Conservation (phyloP, 2,797 vertebrate species). For the Sphenopsis melanotis region DNA sequence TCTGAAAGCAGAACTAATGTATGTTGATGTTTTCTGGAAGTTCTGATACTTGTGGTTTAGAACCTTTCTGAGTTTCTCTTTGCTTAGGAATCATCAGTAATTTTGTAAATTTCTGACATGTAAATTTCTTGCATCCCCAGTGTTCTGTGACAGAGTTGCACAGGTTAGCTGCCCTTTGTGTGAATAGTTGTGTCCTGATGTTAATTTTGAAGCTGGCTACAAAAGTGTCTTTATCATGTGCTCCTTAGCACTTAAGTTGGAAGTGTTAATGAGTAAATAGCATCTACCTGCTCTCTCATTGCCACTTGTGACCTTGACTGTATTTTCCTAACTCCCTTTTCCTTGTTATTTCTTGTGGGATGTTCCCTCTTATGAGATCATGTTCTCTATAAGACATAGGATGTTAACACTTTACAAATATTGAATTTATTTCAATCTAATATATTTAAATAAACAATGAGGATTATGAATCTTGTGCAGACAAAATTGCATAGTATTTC, state of each 20-base stretch:
- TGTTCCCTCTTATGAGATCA: not conserved
- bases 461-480: not conserved
- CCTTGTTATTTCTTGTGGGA: not conserved
- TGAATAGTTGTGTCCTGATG: not conserved
- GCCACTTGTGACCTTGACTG: not conserved
- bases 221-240: not conserved
- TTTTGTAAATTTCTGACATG: not conserved
- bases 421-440: accelerated
- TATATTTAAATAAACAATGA: not conserved
- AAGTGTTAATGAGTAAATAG: not conserved
- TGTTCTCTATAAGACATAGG: not conserved
- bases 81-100: not conserved
- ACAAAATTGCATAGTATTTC: not conserved
- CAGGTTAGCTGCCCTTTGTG: not conserved
- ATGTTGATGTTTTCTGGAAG: not conserved
- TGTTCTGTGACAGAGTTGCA: not conserved
- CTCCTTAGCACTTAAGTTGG: not conserved
- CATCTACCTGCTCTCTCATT: not conserved
- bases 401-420: not conserved
- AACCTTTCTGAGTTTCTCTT: not conserved
- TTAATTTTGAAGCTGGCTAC: not conserved
- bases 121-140: not conserved
- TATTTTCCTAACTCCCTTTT: not conserved
- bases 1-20: not conserved
- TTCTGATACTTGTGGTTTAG: not conserved